Base-by-base conservation (phyloP, 2,888 invertebrate genomes). In the Beris morrisii region DNA sequence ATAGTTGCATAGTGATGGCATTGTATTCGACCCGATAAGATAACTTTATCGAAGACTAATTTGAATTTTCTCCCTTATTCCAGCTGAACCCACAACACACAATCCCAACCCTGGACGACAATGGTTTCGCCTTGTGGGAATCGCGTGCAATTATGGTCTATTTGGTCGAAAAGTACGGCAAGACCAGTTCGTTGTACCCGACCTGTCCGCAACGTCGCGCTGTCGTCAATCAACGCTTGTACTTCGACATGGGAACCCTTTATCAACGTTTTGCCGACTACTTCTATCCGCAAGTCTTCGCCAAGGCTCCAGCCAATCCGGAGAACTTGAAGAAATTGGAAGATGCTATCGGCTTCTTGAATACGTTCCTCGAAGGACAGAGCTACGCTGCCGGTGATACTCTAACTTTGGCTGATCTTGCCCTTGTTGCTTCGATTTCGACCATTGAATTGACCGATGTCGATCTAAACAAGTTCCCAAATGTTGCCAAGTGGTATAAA, bases 1-100 rank as follows among this genome's bases (percentile, higher is more conserved):
- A 2, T 22, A 22, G 22, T 22, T 22, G 22, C 22, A 22, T 22
- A 22, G 22, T 22, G 9, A 38, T 38, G 9, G 38, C 38, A 7
- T 38, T 38, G 38, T 3, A 38, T 7, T 38, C 5, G 9, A 7
- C 9, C 38, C 38, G 38, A 38, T 38, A 38, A 38, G 38, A 38
- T 38, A 38, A 38, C 7, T 38, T 3, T 7, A 9, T 38, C 3
- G 9, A 38, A 22, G 22, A 22, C 22, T 22, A 22, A 22, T 22
- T 3, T 38, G 38, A 38, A 38, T 3, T 38, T 38, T 38, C 9
- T 38, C 3, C 38, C 9, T 38, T 38, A 48, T 69, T 69, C 7
- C 52, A 91, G 91, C 79, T 92, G 52, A 93, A 92, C 78, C 92
- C 92, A 0, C 92, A 93, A 80, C 93, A 93, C 78, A 88, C 88